Base-by-base conservation (phyloP, 1,140 invertebrate genomes). In the Drosophila kurseongensis region DNA sequence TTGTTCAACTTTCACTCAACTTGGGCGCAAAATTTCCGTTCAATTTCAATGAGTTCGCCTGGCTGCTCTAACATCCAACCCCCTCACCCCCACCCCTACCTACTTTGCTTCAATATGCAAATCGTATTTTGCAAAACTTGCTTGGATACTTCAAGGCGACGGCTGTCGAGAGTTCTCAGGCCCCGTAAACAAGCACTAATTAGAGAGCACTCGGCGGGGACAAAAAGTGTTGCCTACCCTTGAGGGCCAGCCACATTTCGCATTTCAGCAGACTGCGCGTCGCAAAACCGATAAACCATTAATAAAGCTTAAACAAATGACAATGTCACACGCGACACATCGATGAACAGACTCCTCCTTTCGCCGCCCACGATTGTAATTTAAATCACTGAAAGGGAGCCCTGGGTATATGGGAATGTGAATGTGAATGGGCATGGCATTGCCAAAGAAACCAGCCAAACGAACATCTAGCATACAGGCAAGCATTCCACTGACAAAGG, bases 101-200 rank as follows among this genome's bases (percentile, higher is more conserved):
- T 14, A 23, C 14, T 36, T 54, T 51, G 45, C 44, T 59, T 76
- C 63, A 74, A 82, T 80, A 74, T 75, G 71, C 72, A 75, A 75
- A 75, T 75, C 60, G 72, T 75, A 75, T 75, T 75, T 75, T 52
- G 58, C 59, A 27, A 77, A 86, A 81, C 74, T 85, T 84, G 67
- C 58, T 51, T 65, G 77, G 80, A 84, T 62, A 83, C 76, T 80
- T 76, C 42, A 63, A 76, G 72, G 76, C 61, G 66, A 54, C 77
- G 62, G 74, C 78, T 75, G 81, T 65, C 58, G 63, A 66, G 67
- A 75, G 68, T 47, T 55, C 78, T 79, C 62, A 35, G 50, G 5
- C 32, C 36, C 42, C 56, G 42, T 54, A 68, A 41, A 50, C 52
- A 56, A 66, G 62, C 50, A 65, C 68, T 78, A 51, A 72, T 72